phyloP scores from a whole-genome alignment of 2,888 invertebrate genomes.

The Lasioglossum figueresi region DNA sequence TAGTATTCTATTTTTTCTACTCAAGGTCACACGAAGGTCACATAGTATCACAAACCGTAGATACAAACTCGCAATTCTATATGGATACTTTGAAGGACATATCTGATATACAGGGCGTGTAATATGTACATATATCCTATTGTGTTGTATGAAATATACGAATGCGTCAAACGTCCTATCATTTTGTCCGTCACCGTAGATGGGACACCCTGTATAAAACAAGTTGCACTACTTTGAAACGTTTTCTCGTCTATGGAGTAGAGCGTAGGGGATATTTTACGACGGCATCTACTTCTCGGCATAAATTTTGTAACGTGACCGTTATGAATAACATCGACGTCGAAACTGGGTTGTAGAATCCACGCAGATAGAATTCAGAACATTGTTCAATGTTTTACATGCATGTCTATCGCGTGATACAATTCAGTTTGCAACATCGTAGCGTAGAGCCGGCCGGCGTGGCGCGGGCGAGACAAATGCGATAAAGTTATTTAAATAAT shows the following conservation, averaged over 20 bases:
- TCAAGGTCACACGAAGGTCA: too few relatives aligned
- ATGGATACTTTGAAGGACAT: too few relatives aligned
- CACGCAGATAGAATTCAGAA: slow-evolving; percentile 19
- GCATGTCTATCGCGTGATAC: slow-evolving; percentile 29
- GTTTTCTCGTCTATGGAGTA: background rate
- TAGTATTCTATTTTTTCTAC: background rate
- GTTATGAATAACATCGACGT: slow-evolving; percentile 26
- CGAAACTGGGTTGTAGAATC: slow-evolving; percentile 33
- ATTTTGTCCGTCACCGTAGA: too few relatives aligned
- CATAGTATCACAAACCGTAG: too few relatives aligned
- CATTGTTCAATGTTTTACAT: slow-evolving; percentile 28
- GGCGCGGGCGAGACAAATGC: background rate
- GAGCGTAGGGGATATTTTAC: slow-evolving; percentile 9
- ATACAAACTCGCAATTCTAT: too few relatives aligned
- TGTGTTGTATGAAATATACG: too few relatives aligned
- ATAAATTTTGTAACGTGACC: slow-evolving; percentile 17
- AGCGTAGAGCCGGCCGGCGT: background rate
- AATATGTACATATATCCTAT: too few relatives aligned
- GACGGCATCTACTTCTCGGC: background rate
- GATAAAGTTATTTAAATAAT: slow-evolving; percentile 30
- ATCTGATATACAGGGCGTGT: too few relatives aligned
- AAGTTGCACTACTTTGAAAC: background rate
- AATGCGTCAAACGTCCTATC: too few relatives aligned
- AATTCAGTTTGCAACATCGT: slow-evolving; percentile 25
- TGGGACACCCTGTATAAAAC: background rate